phyloP scores from a whole-genome alignment of 2,113 vertebrate species.

The Raja brachyura region DNA sequence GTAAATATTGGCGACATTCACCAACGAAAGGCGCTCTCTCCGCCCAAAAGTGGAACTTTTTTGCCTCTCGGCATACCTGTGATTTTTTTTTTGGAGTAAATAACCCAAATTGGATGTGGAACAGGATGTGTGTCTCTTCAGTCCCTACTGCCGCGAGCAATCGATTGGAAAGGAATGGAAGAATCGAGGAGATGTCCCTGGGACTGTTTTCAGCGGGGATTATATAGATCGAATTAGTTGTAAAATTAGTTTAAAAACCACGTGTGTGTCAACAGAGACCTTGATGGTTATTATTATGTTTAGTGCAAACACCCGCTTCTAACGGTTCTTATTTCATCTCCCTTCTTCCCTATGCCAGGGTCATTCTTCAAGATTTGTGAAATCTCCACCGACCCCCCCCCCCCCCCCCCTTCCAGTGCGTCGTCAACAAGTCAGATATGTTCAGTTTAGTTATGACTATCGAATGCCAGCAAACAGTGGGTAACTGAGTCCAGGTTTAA shows the following conservation, averaged over 20 bases:
- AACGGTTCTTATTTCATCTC: neutral
- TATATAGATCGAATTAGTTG: neutral
- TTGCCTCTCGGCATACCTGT: too few species aligned
- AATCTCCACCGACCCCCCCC: too few species aligned
- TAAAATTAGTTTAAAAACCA: neutral
- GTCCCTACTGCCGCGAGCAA: neutral
- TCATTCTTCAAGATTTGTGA: neutral
- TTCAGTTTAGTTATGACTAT: neutral
- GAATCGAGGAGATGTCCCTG: neutral
- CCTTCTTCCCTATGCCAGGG: neutral
- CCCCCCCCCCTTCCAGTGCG: neutral
- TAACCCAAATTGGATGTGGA: too few species aligned
- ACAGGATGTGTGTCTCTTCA: neutral
- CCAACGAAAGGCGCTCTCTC: too few species aligned
- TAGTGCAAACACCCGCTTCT: too few species aligned
- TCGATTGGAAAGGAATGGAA: neutral
- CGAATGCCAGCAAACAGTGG: neutral
- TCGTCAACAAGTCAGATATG: neutral
- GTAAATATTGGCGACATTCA: too few species aligned
- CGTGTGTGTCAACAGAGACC: neutral
- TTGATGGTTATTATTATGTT: neutral
- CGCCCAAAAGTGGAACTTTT: neutral
- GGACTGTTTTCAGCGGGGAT: neutral
- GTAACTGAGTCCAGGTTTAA: neutral
- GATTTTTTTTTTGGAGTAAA: neutral